phyloP scores from a whole-genome alignment of 2,888 invertebrate genomes.

The Leptopilina drosophilae region DNA sequence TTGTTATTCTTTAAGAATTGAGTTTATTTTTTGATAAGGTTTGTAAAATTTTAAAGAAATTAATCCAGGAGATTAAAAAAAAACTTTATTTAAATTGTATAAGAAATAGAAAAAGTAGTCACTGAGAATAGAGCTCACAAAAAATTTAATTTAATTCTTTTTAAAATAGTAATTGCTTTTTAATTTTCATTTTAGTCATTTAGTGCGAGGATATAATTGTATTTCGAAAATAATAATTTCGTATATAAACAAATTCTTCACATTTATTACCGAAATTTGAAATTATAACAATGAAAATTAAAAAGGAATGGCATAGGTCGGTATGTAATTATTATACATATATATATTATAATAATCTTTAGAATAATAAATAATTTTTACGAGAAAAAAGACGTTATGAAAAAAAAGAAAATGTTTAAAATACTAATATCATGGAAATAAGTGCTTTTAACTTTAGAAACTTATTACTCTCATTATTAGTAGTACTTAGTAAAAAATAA shows the following conservation, averaged over 20 bases:
- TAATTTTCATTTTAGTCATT: background rate
- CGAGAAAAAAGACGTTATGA: slow-evolving; percentile 27
- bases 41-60: background rate
- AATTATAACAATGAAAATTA: slow-evolving; percentile 12
- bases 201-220: background rate
- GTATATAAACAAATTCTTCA: background rate
- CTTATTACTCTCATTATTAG: background rate
- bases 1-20: background rate
- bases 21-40: slow-evolving; percentile 11
- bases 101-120: slow-evolving; percentile 7
- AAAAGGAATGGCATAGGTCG: background rate
- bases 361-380: slow-evolving; percentile 22
- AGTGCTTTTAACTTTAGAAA: slow-evolving; percentile 26
- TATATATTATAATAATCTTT: background rate
- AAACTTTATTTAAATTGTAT: background rate
- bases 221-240: background rate
- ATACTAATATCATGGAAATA: slow-evolving; percentile 32
- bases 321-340: background rate
- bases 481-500: no score
- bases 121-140: slow-evolving; percentile 1
- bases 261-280: background rate
- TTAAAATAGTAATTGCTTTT: background rate
- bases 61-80: slow-evolving; percentile 1
- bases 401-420: slow-evolving; percentile 24
- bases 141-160: background rate